Evolutionary conservation across 2,113 vertebrate genomes (phyloP).

Genomic region (Rhynchopsitta pachyrhyncha): DNA sequence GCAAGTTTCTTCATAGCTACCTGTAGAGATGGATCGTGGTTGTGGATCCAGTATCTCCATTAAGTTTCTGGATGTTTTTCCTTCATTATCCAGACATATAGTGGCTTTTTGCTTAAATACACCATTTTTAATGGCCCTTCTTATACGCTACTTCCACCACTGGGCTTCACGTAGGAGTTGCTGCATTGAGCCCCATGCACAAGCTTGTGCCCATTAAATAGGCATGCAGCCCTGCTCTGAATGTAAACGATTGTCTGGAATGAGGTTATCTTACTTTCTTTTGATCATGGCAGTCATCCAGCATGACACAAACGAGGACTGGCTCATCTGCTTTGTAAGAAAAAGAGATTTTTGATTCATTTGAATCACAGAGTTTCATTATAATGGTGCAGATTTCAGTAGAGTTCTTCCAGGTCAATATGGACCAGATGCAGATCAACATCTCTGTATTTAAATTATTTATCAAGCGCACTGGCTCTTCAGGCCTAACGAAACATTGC

Average conservation of each 20-base stretch:
- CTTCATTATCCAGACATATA: not conserved
- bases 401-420: not conserved
- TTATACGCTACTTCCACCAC: not conserved
- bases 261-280: not conserved
- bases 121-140: not conserved
- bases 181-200: not conserved
- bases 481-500: slow-evolving; percentile 24
- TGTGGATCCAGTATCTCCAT: not conserved
- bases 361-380: not conserved
- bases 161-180: not conserved
- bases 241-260: not conserved
- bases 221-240: not conserved
- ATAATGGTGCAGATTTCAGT: not conserved
- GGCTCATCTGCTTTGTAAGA: not conserved
- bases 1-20: not conserved
- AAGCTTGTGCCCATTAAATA: fast-evolving
- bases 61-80: not conserved
- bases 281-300: not conserved
- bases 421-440: not conserved
- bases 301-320: not conserved
- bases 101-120: not conserved
- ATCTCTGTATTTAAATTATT: slow-evolving; percentile 38
- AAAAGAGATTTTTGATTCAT: not conserved
- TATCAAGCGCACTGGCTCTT: not conserved
- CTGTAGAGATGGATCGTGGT: not conserved